Base-by-base conservation (phyloP, 2,797 vertebrate genomes). In the Coluber constrictor region DNA sequence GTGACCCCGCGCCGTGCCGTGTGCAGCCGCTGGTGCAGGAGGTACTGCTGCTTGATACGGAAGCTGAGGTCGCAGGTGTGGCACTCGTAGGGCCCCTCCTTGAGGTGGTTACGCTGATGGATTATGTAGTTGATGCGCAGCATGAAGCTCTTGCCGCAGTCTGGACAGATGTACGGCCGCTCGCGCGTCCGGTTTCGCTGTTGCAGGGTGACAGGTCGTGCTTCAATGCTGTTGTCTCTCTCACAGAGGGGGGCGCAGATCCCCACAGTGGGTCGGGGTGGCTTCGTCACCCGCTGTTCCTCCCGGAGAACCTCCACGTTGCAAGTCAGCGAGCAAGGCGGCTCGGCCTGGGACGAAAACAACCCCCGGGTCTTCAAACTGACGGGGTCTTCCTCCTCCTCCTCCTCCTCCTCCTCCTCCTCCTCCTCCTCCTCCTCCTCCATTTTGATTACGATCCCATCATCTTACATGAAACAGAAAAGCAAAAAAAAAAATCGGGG, bases 21-120 rank as follows among this genome's bases (percentile, higher is more conserved):
- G 96, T 98, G 98, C 95, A 97, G 97, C 95, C 98, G 98, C 96
- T 98, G 98, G 96, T 98, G 98, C 95, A 98, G 97, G 56, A 98
- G 96, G 94, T 98, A 97, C 96, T 98, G 98, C 94, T 98, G 98
- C 96, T 98, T 98, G 97, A 98, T 97, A 93, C 98, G 97, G 96
- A 98, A 98, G 96, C 97, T 98, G 95, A 97, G 94, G 94, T 97
- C 97, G 55, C 98, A 98, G 5, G 97, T 97, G 2, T 97, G 94
- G 94, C 98, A 98, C 94, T 97, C 97, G 16, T 98, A 98, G 16
- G 98, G 97, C 89, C 97, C 98, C 94, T 98, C 98, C 96, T 98
- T 98, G 94, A 98, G 97, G 95, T 98, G 98, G 97, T 97, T 98
- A 92, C 98, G 97, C 96, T 98, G 97, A 96, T 98, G 98, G 96